phyloP scores from a whole-genome alignment of 2,888 invertebrate genomes.

The Aricia artaxerxes region DNA sequence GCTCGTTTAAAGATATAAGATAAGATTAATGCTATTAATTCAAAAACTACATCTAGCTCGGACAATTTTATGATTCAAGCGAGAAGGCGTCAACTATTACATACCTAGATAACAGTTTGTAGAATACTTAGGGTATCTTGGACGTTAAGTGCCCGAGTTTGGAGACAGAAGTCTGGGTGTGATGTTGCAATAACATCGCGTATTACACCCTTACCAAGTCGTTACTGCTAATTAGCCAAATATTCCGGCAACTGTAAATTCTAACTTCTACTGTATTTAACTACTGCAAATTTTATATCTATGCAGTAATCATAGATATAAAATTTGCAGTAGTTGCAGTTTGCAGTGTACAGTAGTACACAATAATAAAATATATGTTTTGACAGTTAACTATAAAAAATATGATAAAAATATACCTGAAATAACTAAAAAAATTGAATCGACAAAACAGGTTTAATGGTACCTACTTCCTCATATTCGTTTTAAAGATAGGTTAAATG shows the following conservation, averaged over 20 bases:
- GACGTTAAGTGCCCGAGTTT: conserved; percentile 44
- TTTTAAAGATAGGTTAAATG: too few species aligned
- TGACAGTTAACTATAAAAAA: too few species aligned
- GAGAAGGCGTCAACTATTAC: background rate
- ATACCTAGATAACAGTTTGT: conserved; percentile 23
- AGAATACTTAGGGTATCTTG: conserved; percentile 45
- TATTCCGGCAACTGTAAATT: conserved; percentile 21
- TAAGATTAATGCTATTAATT: background rate
- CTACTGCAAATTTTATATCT: background rate
- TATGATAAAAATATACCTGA: too few species aligned
- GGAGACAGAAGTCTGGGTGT: conserved; percentile 49
- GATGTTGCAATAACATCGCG: conserved; percentile 61
- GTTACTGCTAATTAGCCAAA: conserved; percentile 46
- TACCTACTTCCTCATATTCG: too few species aligned
- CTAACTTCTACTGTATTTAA: conserved; percentile 1
- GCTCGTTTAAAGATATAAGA: too few species aligned
- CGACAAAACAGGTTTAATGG: too few species aligned
- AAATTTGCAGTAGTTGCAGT: too few species aligned
- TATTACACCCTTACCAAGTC: conserved; percentile 54
- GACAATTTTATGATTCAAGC: background rate
- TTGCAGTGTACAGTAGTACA: too few species aligned
- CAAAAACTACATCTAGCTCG: background rate
- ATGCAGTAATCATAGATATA: too few species aligned
- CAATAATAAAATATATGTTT: too few species aligned
- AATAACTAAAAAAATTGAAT: too few species aligned